Evolutionary conservation across 2,797 vertebrate genomes (phyloP).

Genomic region (Crenichthys baileyi): DNA sequence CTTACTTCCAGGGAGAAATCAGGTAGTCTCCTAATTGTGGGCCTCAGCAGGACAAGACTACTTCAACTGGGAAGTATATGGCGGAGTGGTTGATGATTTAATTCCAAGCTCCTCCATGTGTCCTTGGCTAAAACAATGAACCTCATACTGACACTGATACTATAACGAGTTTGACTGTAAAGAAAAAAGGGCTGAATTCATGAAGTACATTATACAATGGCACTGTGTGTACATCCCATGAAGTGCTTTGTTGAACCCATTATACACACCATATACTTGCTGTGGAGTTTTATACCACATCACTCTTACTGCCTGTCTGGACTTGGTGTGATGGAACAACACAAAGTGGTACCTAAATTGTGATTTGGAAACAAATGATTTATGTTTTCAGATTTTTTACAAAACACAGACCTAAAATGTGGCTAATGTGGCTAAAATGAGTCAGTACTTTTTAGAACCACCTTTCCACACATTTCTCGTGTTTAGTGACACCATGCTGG

Average conservation of each 20-base stretch:
- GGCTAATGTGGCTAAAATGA: no score
- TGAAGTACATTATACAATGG: neutral
- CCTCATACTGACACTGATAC: neutral
- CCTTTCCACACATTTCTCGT: neutral
- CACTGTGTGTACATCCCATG: neutral
- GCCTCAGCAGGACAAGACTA: neutral
- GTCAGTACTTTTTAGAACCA: no score
- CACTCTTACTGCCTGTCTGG: neutral
- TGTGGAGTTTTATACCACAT: neutral
- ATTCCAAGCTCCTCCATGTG: neutral
- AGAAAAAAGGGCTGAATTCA: neutral
- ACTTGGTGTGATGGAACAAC: neutral
- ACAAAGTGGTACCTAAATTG: neutral
- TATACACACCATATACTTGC: neutral
- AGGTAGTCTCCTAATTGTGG: neutral
- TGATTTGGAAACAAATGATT: neutral
- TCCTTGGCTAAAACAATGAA: neutral
- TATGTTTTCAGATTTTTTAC: neutral
- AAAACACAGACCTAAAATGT: no score
- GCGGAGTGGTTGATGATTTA: neutral
- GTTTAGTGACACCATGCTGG: neutral
- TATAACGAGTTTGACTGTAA: neutral
- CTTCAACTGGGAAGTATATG: neutral
- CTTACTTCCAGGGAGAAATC: neutral
- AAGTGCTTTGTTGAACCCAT: neutral